Conservation (phyloP, 2,888 invertebrate species). For the Cantharis rustica region DNA sequence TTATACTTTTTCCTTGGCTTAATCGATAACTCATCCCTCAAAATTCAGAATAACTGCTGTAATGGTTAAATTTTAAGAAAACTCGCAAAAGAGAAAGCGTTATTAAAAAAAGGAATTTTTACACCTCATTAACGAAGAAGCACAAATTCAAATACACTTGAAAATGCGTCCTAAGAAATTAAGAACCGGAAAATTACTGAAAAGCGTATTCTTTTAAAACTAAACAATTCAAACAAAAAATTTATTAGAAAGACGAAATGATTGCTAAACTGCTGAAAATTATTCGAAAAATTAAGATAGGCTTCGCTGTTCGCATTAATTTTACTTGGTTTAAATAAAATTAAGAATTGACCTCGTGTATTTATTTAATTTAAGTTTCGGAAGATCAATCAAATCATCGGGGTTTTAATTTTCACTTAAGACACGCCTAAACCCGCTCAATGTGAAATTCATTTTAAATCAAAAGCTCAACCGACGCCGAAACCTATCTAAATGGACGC, state of each 20-base stretch:
- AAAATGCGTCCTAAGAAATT: constrained; percentile 3
- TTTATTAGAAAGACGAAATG: not conserved
- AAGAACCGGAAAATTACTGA: constrained; percentile 5
- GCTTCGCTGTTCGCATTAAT: not conserved
- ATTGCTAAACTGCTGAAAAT: not conserved
- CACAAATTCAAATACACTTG: constrained; percentile 3
- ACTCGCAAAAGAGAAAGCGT: not conserved
- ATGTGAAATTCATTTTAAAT: not conserved
- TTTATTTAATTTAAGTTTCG: not conserved
- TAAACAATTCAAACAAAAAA: constrained; percentile 2
- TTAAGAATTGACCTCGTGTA: not conserved
- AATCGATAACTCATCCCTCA: not conserved
- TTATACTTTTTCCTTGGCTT: not conserved
- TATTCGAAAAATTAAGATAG: not conserved
- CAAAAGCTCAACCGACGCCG: not conserved
- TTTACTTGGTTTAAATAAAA: not conserved
- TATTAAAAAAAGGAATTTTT: constrained; percentile 4
- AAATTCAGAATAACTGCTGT: not conserved
- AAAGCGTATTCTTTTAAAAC: constrained; percentile 4
- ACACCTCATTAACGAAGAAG: constrained; percentile 4
- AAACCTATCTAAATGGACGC: not conserved
- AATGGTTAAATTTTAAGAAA: not conserved
- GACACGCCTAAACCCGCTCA: not conserved
- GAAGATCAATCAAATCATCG: not conserved
- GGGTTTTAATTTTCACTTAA: not conserved